These are phyloP conservation scores for Alcis repandata DNA, from an alignment of 2,888 invertebrate genomes.

Conservation along the genomic window DNA sequence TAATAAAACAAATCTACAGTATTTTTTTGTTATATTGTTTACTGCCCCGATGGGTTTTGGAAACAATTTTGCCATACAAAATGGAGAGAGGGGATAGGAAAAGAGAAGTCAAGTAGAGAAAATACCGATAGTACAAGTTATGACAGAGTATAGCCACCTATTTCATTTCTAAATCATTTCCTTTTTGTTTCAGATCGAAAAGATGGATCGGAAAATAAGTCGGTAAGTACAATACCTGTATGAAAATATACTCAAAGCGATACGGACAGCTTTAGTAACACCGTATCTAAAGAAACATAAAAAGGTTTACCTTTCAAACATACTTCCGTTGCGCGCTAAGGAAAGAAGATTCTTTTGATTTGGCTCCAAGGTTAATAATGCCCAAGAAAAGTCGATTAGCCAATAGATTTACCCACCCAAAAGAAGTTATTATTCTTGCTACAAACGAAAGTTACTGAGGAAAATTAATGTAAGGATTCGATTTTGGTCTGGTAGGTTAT, in stretches of 20 bases:
- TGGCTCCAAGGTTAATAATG: background rate
- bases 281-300: background rate
- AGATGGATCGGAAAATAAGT: conserved; percentile 46
- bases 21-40: too few relatives aligned
- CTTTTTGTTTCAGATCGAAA: conserved; percentile 52
- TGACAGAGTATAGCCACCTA: too few relatives aligned
- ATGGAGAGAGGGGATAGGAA: too few relatives aligned
- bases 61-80: too few relatives aligned
- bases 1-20: too few relatives aligned
- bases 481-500: too few relatives aligned
- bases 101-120: too few relatives aligned
- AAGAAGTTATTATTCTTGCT: background rate
- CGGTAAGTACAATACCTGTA: conserved; percentile 46
- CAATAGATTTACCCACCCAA: background rate
- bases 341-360: background rate
- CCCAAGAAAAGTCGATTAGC: background rate
- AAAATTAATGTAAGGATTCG: background rate
- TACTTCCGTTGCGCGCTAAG: background rate
- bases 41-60: too few relatives aligned
- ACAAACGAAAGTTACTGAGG: background rate
- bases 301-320: background rate
- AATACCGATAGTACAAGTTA: too few relatives aligned
- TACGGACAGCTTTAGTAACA: background rate
- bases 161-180: conserved; percentile 13
- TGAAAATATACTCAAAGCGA: background rate